Percentiles rank a stretch among this genome's conserved stretches.
These are phyloP conservation scores for Euplagia quadripunctaria DNA, from an alignment of 2,888 invertebrate genomes.

Conservation along the genomic window DNA sequence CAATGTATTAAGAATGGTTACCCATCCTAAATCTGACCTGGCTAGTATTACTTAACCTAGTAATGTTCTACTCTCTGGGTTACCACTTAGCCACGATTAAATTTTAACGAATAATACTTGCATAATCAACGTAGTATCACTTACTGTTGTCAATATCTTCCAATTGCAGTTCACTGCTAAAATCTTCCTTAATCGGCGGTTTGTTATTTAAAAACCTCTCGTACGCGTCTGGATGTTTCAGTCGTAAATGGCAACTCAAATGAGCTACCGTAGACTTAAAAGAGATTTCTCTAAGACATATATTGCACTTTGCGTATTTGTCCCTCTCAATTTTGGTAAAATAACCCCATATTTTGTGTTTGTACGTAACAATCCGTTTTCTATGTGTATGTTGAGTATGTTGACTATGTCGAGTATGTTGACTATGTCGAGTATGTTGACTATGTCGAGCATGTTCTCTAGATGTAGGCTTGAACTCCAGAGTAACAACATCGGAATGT, in stretches of 20 bases:
- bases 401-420: no score
- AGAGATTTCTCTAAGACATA: constrained; percentile 3
- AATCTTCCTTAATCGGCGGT: neutral
- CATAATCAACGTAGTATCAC: neutral
- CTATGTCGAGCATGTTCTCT: neutral
- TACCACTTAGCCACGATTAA: no score
- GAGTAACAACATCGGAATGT: neutral
- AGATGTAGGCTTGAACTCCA: neutral
- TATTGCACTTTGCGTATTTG: constrained; percentile 11
- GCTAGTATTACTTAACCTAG: no score
- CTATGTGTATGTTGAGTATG: no score
- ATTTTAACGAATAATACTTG: neutral
- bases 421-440: no score
- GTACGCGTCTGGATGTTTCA: neutral
- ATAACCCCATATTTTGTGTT: constrained; percentile 15
- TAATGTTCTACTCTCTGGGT: no score
- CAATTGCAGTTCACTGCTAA: neutral
- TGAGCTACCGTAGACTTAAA: constrained; percentile 4
- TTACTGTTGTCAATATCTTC: neutral
- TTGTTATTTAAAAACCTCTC: neutral
- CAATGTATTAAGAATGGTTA: no score
- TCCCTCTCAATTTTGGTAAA: constrained; percentile 4
- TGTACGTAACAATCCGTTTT: neutral
- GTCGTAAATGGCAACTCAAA: constrained; percentile 6
- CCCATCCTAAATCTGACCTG: no score